Evolutionary conservation across 1,140 invertebrate species (phyloP).

Genomic region (Lucilia cuprina): DNA sequence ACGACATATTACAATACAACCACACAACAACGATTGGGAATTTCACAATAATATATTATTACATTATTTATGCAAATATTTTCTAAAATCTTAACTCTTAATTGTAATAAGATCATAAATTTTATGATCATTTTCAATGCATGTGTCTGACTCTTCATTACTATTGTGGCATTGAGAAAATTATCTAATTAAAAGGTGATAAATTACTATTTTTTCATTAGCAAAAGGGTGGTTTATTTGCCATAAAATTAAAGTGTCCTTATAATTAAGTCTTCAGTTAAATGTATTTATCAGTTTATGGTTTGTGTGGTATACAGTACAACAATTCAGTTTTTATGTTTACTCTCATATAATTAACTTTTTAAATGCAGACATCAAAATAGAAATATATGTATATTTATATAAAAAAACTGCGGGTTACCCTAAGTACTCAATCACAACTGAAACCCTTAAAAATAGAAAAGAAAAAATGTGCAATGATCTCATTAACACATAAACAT

Average conservation of each 20-base stretch:
- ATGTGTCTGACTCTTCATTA: too few species aligned
- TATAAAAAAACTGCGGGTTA: not conserved
- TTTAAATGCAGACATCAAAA: not conserved
- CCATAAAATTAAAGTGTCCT: conserved; percentile 32
- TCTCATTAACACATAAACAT: conserved; percentile 12
- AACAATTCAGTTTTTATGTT: not conserved
- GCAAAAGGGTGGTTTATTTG: conserved; percentile 21
- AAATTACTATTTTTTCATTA: not conserved
- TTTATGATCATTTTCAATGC: not conserved
- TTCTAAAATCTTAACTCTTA: too few species aligned
- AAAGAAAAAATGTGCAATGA: not conserved
- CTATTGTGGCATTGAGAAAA: not conserved
- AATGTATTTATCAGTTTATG: not conserved
- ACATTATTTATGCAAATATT: not conserved
- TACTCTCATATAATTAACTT: not conserved
- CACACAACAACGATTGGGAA: too few species aligned
- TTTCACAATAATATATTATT: too few species aligned
- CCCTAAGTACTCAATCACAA: not conserved
- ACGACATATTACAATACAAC: too few species aligned
- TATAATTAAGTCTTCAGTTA: conserved; percentile 16
- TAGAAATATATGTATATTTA: not conserved
- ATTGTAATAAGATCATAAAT: not conserved
- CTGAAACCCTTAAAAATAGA: not conserved
- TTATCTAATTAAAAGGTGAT: conserved; percentile 27
- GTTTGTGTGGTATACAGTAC: not conserved